Base-by-base conservation (phyloP, 1,140 invertebrate species). In the Drosophila lacteicornis region DNA sequence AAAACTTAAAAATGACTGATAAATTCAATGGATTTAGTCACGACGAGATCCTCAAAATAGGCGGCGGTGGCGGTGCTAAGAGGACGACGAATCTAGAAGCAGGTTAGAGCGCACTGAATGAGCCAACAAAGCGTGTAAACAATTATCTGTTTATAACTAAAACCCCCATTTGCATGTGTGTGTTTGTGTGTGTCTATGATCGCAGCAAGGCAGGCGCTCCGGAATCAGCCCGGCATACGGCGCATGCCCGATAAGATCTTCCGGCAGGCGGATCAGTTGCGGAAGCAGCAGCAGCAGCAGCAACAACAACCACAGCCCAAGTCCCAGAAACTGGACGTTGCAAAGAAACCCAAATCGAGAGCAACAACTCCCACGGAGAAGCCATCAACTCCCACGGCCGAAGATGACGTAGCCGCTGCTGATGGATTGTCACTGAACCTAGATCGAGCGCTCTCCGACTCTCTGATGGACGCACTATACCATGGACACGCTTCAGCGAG, bases 1-100 rank as follows among this genome's bases (percentile, higher is more conserved):
- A 75, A 49, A 68, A 15, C 30, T 25, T 1, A 19, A 90, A 55
- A 47, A 93, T 93, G 92, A 84, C 92, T 36, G 83, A 80, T 42
- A 93, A 92, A 75, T 93, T 93, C 77, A 82, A 93, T 79, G 93
- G 93, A 3, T 93, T 93, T 75, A 93, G 88, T 74, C 91, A 93
- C 77, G 93, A 93, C 56, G 93, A 93, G 56, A 93, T 93, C 68
- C 87, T 92, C 55, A 93, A 91, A 69, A 79, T 93, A 38, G 22
- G 22, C 22, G 22, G 22, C 22, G 49, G 56, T 1, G 46, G 60
- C 17, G 57, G n/a, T 15, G 78, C 33, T 8, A 56, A 51, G 27
- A 42, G 46, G 2, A n/a, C 45, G 9, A 13, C 50, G 7, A 74
- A 47, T 42, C 27, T 66, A 9, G 91, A 90, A 58, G 57, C 74